Base-by-base conservation (phyloP, 2,113 vertebrate species). In the Rana temporaria region DNA sequence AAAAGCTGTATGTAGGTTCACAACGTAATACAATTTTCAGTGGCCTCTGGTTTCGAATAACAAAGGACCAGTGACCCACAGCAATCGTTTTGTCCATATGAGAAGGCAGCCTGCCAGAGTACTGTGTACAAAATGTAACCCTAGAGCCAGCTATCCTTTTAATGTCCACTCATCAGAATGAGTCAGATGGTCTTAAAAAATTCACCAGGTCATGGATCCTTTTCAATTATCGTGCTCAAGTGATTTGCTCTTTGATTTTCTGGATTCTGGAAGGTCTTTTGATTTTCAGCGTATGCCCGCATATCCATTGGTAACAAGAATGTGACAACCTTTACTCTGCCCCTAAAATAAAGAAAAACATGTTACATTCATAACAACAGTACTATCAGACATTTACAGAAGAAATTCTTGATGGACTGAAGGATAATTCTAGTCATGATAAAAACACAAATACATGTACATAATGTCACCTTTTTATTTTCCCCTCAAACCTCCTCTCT, bases 251-350 rank as follows among this genome's bases (percentile, higher is more conserved):
- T 90, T 71, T 89, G 86, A 86, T 91, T 92, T 85, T 89, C 84
- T 79, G 88, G 88, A 79, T 87, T 86, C 79, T 92, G 90, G 68
- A 86, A 87, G 85, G 86, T 91, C 63, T 68, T 87, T 90, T 93
- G 88, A 89, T 93, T 91, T 95, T 94, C 87, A 90, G 94, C 84
- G 62, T 83, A 74, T 3, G 88, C 67, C 80, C 89, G 81, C 42
- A 88, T 88, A 32, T 95, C 93, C 89, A 90, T 86, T 0, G 97
- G 97, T 81, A 99, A 91, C 75, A 97, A 94, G 88, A 99, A 99
- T 12, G 95, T 96, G 74, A 99, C 96, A 0, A 95, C 95, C 90
- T 98, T 99, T 81, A 95, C 92, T 88, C 97, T 99, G 81, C 91
- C 85, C 88, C 98, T 99, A 78, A 60, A 84, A 88, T 81, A 56